Evolutionary conservation across 2,797 vertebrate species (phyloP), one percentile per base, ranked within the genome.

Genomic region (Pseudomugil gertrudae): DNA sequence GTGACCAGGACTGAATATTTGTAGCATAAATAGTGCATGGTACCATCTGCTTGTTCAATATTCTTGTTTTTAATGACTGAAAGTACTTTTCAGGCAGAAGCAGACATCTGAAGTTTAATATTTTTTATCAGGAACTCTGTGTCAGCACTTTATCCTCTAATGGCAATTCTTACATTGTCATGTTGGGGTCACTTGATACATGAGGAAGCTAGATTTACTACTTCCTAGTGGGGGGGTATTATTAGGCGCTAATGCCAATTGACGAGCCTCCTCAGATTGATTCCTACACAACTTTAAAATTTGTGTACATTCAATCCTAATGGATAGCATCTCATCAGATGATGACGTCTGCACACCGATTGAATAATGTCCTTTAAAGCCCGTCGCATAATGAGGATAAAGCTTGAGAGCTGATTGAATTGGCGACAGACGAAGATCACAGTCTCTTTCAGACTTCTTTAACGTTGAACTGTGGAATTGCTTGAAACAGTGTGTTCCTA

Each of bases 401-500:
- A 75, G 65, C 47, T 29, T 47, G 24, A 66, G 5, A 26, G 48
- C 51, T 40, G 24, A 60, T 68, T 1, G 17, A 57, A 60, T 65
- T 14, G 17, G 17, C 10, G 30, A 68, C 48, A 63, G 56, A 33
- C 17, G 9, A 35, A 63, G 54, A 50, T 54, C 57, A 56, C 48
- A 68, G 40, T 2, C 63, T 0, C 6, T 53, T 36, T 19, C 55
- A 69, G 60, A 67, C 57, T 29, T 57, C 63, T 73, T 73, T 65
- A 50, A 72, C 36, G 70, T 66, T 76, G 72, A 86, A 79, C 69
- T 66, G 68, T 81, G 53, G 47, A 78, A 70, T 61, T 63, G 14
- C 76, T 77, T 60, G 81, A 88, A 82, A 77, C 78, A 72, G 71
- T 80, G 80, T 77, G 86, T 80, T 75, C 82, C 84, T 72, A 71